A percentile compares a stretch with the other conserved stretches of the same genome.
These are phyloP conservation scores for Troglohyphantes excavatus DNA, from an alignment of 2,888 invertebrate species.

Conservation along the genomic window DNA sequence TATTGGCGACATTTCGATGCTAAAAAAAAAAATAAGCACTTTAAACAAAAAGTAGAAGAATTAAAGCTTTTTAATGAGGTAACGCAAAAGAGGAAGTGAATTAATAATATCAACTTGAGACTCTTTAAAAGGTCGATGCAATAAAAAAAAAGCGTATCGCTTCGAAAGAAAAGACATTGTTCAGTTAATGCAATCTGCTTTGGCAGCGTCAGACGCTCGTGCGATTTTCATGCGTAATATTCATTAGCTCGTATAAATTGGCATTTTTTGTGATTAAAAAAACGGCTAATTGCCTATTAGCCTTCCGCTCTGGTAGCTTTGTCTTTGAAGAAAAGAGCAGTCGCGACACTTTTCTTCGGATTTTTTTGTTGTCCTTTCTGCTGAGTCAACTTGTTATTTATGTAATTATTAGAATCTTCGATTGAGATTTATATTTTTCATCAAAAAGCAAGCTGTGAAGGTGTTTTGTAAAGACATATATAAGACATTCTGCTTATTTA, in stretches of 20 bases:
- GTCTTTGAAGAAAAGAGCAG: constrained; percentile 20
- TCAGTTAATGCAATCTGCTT: constrained; percentile 29
- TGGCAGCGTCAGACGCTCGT: constrained; percentile 6
- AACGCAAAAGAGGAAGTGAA: not conserved
- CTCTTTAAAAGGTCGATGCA: not conserved
- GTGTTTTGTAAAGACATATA: too few relatives aligned
- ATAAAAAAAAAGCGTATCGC: not conserved
- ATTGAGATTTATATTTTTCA: not conserved
- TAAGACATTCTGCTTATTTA: too few relatives aligned
- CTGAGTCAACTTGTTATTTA: constrained; percentile 17
- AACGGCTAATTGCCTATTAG: constrained; percentile 13
- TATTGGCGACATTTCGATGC: not conserved
- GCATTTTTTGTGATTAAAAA: constrained; percentile 19
- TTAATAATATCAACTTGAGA: constrained; percentile 41
- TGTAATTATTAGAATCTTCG: constrained; percentile 8
- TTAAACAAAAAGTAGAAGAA: constrained; percentile 2
- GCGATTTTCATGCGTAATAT: constrained; percentile 32
- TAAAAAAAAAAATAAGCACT: not conserved
- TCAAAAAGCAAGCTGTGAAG: too few relatives aligned
- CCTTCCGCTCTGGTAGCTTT: constrained; percentile 1
- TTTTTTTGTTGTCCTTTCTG: constrained; percentile 10
- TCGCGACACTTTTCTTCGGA: constrained; percentile 5
- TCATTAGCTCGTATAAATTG: constrained; percentile 63
- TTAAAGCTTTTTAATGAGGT: constrained; percentile 38
- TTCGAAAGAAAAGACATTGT: constrained; percentile 5